These are phyloP conservation scores for Rhingia campestris DNA, from an alignment of 2,888 invertebrate species.

Conservation along the genomic window DNA sequence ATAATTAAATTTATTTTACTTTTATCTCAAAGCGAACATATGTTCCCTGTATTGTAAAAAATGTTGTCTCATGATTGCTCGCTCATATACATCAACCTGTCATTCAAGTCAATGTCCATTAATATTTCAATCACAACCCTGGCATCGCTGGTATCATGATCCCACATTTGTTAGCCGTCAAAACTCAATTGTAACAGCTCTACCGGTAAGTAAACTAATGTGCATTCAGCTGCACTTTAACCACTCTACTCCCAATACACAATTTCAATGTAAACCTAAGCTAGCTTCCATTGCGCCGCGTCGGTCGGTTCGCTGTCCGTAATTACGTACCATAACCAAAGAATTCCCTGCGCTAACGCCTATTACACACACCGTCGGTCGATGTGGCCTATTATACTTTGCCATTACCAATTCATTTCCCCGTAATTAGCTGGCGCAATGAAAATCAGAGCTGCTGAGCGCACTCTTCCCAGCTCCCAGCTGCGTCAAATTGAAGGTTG, in stretches of 20 bases:
- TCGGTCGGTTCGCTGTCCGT: conserved; percentile 3
- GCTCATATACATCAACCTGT: too few species aligned
- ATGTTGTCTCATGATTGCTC: too few species aligned
- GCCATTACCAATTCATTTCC: conserved; percentile 42
- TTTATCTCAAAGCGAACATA: too few species aligned
- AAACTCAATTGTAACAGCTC: neutral
- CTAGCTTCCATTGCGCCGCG: neutral
- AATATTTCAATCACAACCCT: too few species aligned
- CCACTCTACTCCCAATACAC: neutral
- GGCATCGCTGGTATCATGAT: too few species aligned
- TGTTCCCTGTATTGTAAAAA: too few species aligned
- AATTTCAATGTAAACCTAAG: neutral
- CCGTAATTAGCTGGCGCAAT: conserved; percentile 46
- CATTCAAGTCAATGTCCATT: too few species aligned
- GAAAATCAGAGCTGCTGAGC: conserved; percentile 34
- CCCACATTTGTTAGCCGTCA: too few species aligned
- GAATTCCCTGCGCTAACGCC: conserved; percentile 36
- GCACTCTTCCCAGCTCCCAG: conserved; percentile 20
- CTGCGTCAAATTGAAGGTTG: conserved; percentile 62
- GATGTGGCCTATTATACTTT: conserved; percentile 5
- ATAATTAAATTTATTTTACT: too few species aligned
- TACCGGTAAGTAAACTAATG: neutral
- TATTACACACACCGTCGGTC: conserved; percentile 30
- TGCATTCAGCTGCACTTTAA: neutral
- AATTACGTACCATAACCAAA: conserved; percentile 1